Percentiles rank a stretch among this genome's conserved stretches.
These are phyloP conservation scores for Pangasius sanitwongsei DNA, from an alignment of 2,797 vertebrate genomes.

Conservation along the genomic window DNA sequence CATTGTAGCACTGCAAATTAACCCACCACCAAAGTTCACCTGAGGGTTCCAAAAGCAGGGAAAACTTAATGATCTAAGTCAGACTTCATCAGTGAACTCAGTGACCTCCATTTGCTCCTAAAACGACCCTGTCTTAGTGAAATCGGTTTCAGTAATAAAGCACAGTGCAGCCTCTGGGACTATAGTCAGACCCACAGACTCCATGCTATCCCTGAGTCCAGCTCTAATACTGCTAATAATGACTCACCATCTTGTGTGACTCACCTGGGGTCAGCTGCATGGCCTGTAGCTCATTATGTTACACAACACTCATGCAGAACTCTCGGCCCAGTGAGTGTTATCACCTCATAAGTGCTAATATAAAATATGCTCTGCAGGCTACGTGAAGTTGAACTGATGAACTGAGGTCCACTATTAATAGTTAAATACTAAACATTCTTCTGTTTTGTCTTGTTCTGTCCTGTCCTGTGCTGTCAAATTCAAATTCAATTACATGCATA, in stretches of 20 bases:
- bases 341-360: conserved; percentile 20
- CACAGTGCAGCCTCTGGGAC: conserved; percentile 37
- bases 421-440: not conserved
- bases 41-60: conserved; percentile 10
- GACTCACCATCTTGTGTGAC: conserved; percentile 46
- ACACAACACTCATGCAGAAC: conserved; percentile 26
- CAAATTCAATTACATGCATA: too few species aligned
- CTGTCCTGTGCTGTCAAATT: not conserved
- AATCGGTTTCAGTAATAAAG: conserved; percentile 32
- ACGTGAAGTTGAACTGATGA: not conserved
- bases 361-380: conserved; percentile 1
- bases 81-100: conserved; percentile 23
- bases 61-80: conserved; percentile 14
- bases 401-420: not conserved
- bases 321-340: conserved; percentile 9
- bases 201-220: conserved; percentile 13
- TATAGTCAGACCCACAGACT: conserved; percentile 21
- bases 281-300: conserved; percentile 50
- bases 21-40: conserved; percentile 9
- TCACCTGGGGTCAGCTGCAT: conserved; percentile 45
- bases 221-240: conserved; percentile 39
- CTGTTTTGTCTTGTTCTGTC: not conserved
- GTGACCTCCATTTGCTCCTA: conserved; percentile 17
- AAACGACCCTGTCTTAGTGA: conserved; percentile 31
- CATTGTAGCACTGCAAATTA: conserved; percentile 16